Evolutionary conservation across 2,888 invertebrate species (phyloP).

Genomic region (Graphium colonna): DNA sequence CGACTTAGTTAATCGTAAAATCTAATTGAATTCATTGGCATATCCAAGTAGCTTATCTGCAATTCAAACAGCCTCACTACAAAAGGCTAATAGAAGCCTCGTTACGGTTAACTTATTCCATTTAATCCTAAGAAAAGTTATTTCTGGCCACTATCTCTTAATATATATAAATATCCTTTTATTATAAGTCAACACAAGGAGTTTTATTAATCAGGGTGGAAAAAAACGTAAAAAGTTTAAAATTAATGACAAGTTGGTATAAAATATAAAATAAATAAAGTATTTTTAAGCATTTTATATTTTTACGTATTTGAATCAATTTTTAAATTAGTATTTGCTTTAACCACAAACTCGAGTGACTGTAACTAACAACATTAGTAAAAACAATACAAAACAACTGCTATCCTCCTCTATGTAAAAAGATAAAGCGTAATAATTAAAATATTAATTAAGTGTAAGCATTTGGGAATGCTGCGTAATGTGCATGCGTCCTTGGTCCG

Average conservation of each 20-base stretch:
- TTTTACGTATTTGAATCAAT: neutral
- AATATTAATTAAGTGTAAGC: constrained; percentile 70
- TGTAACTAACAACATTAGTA: neutral
- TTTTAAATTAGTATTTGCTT: neutral
- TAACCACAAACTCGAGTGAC: neutral
- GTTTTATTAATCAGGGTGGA: too few relatives aligned
- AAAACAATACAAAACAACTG: neutral
- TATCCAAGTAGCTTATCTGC: constrained; percentile 14
- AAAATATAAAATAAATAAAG: neutral
- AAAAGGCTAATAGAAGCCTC: neutral
- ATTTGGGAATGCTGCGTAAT: constrained; percentile 82
- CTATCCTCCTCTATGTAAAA: neutral
- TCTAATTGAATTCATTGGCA: constrained; percentile 14
- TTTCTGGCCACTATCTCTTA: neutral
- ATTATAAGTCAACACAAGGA: too few relatives aligned
- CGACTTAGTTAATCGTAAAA: neutral
- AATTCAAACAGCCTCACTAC: constrained; percentile 13
- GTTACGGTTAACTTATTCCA: constrained; percentile 4
- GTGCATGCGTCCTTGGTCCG: constrained; percentile 77
- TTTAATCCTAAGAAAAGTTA: neutral
- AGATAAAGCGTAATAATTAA: neutral
- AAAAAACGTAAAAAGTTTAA: too few relatives aligned
- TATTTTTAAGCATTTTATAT: neutral
- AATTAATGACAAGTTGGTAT: too few relatives aligned
- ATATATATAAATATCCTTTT: neutral